Conservation (phyloP, 2,888 invertebrate species). For the Amphimallon solstitiale region DNA sequence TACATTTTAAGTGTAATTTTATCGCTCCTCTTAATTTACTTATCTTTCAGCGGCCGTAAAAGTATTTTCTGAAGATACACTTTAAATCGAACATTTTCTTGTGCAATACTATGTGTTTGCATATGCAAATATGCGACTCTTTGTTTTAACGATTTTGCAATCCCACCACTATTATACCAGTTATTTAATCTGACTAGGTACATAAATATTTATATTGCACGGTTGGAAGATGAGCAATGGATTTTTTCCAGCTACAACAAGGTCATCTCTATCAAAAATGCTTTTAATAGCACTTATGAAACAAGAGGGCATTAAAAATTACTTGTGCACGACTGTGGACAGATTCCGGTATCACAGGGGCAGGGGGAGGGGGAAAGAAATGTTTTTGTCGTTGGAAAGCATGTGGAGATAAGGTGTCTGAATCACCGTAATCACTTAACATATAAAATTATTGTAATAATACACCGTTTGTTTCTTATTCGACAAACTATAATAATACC, state of each 20-base stretch:
- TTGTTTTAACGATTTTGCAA: neutral
- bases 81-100: neutral
- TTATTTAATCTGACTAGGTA: conserved; percentile 9
- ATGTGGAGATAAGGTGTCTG: conserved; percentile 25
- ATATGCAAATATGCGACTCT: too few relatives aligned
- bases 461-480: conserved; percentile 26
- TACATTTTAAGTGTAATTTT: neutral
- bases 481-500: conserved; percentile 17
- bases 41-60: neutral
- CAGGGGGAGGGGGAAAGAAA: conserved; percentile 6
- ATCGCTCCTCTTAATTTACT: neutral
- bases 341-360: conserved; percentile 16
- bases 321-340: conserved; percentile 24
- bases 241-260: conserved; percentile 14
- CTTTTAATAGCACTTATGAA: conserved; percentile 9
- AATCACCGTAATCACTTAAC: conserved; percentile 28
- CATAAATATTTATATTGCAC: conserved; percentile 1
- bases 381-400: conserved; percentile 6
- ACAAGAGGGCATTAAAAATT: conserved; percentile 19
- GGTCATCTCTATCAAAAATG: conserved; percentile 16
- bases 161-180: neutral
- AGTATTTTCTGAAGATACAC: neutral
- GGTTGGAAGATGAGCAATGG: conserved; percentile 20
- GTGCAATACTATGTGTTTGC: neutral
- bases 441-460: conserved; percentile 26